Conservation (phyloP, 2,113 vertebrate species). For the Forbesichthys agassizii region DNA sequence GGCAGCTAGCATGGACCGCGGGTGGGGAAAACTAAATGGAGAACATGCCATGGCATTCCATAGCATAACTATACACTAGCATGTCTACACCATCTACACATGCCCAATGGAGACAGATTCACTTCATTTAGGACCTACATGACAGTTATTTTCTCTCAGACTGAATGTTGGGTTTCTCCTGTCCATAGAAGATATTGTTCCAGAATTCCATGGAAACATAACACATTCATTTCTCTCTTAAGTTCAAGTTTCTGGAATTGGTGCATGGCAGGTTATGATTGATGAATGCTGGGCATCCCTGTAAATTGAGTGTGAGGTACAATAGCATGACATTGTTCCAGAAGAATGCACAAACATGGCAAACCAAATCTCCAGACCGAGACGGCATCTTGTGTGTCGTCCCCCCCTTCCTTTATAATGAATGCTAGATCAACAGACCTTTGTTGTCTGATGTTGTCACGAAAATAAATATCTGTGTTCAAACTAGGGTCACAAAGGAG, state of each 20-base stretch:
- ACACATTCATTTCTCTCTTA: neutral
- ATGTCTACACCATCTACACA: neutral
- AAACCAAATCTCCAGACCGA: neutral
- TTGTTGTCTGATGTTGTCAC: conserved; percentile 8
- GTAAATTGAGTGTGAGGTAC: neutral
- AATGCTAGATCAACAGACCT: neutral
- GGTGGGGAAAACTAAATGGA: conserved; percentile 17
- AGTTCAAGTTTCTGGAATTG: conserved; percentile 3
- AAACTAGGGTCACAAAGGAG: neutral
- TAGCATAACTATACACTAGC: conserved; percentile 9
- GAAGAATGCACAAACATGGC: conserved; percentile 18
- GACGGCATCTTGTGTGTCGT: neutral
- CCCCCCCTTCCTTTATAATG: neutral
- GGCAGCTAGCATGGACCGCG: conserved; percentile 43
- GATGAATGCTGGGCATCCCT: conserved; percentile 21
- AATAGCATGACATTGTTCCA: conserved; percentile 8
- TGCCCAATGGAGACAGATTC: conserved; percentile 12
- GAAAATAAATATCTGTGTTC: neutral
- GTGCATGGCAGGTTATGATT: conserved; percentile 2
- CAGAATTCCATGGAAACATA: conserved; percentile 23
- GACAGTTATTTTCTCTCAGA: conserved; percentile 8
- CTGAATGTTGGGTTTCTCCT: conserved; percentile 2
- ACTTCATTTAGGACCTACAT: conserved; percentile 22
- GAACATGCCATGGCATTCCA: conserved; percentile 31
- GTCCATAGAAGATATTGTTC: conserved; percentile 12